Evolutionary conservation across 2,113 vertebrate species (phyloP), one percentile per base, ranked within the genome.

Genomic region (Pachyramphus minor): DNA sequence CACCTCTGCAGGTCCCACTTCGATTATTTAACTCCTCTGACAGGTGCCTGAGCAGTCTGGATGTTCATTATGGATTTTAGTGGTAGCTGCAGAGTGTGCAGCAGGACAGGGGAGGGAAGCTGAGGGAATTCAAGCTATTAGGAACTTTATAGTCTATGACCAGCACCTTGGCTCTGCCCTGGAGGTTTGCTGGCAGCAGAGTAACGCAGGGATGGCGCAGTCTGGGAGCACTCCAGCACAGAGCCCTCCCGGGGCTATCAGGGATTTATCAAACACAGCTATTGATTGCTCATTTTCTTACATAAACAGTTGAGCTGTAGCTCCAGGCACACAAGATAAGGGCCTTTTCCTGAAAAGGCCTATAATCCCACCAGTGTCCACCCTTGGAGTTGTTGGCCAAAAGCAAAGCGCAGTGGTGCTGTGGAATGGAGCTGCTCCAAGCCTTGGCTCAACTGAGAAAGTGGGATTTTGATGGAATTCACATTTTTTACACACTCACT

Each of bases 291-390:
- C 28, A 63, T 75, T 90, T 84, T 60, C 81, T 82, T 82, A 39
- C 56, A 42, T 5, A 31, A 91, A 33, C 47, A 72, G 18, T 30
- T 8, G 22, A 66, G 56, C 76, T 87, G 89, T 41, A 47, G 12
- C 60, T 31, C 39, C 73, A 71, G 88, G 50, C 39, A n/a, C 22
- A 41, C 17, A 30, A 68, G 64, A 35, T 60, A 93, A 64, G 45
- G 18, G 10, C 21, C 25, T 87, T 52, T 60, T 37, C 66, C 82
- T 79, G 62, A 4, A 56, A 63, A 78, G 41, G 17, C 41, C 76
- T 41, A 6, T 30, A 31, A 47, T n/a, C 3, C 0, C 55, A 42
- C 0, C 0, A 22, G 15, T 66, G 55, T 9, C n/a, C 64, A 3
- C 66, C 42, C 73, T 53, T 45, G 47, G 41, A 35, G 39, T 30